Evolutionary conservation across 2,797 vertebrate species (phyloP).

Genomic region (Crocodylus rhombifer): DNA sequence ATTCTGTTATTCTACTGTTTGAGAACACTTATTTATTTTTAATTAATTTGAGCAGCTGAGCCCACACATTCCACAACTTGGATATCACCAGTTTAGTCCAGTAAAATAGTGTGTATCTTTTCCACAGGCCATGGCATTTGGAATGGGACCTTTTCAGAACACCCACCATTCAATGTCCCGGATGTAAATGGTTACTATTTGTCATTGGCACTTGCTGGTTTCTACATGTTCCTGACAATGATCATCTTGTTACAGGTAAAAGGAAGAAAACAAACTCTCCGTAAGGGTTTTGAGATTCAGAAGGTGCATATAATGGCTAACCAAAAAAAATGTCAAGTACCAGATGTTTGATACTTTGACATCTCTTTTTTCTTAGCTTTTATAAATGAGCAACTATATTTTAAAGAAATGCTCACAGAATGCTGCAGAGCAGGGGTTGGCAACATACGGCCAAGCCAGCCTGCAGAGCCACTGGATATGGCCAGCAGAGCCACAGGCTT

Average conservation of each 20-base stretch:
- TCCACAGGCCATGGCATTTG: conserved; percentile 89
- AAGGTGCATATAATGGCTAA: neutral
- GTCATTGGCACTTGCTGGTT: conserved; percentile 81
- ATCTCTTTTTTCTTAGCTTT: neutral
- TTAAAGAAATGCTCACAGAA: neutral
- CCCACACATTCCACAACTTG: neutral
- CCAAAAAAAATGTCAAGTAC: conserved; percentile 11
- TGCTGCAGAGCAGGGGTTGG: neutral
- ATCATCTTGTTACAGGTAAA: conserved; percentile 96
- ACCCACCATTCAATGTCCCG: conserved; percentile 88
- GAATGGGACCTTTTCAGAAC: conserved; percentile 80
- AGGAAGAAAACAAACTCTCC: neutral
- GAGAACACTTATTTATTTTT: neutral
- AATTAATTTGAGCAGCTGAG: neutral
- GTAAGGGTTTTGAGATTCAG: neutral
- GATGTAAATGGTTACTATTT: conserved; percentile 79
- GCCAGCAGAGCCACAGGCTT: too few species aligned
- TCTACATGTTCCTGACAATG: conserved; percentile 96
- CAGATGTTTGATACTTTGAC: neutral
- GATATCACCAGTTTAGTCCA: rapidly evolving
- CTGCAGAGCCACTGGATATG: too few species aligned
- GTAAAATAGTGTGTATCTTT: neutral
- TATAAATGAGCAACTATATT: neutral
- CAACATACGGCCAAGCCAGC: too few species aligned
- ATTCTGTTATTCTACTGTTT: neutral